These are phyloP conservation scores for Pundamilia nyererei DNA, from an alignment of 2,113 vertebrate species.

Conservation along the genomic window DNA sequence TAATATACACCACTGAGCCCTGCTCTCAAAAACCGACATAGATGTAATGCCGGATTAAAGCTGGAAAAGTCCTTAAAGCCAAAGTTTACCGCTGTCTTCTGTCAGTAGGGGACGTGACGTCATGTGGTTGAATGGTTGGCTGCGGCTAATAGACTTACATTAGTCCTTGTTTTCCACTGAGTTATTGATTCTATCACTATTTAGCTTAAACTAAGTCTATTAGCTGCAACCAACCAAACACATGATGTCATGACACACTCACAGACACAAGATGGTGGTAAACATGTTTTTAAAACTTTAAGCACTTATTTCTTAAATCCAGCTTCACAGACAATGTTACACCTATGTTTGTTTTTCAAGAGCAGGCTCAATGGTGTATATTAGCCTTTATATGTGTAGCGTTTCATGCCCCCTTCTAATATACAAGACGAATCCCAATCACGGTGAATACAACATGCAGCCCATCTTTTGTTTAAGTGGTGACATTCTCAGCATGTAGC, in stretches of 20 bases:
- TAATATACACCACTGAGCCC: background rate
- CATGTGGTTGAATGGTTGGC: background rate
- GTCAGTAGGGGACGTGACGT: background rate
- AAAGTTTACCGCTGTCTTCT: background rate
- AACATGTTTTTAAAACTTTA: background rate
- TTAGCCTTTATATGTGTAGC: background rate
- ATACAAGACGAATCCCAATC: accelerated
- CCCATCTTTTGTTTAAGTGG: background rate
- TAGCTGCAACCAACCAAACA: background rate
- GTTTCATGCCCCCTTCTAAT: background rate
- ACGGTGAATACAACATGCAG: background rate
- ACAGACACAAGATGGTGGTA: background rate
- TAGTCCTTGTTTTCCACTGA: background rate
- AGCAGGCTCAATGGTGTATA: background rate
- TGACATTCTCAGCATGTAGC: accelerated
- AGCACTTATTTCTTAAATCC: background rate
- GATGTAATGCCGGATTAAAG: accelerated
- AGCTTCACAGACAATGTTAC: background rate
- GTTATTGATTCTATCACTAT: background rate
- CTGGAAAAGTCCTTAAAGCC: background rate
- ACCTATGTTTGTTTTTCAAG: background rate
- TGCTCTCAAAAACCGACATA: background rate
- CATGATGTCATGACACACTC: background rate
- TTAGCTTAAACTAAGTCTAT: background rate
- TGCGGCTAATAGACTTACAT: background rate